Evolutionary conservation across 1,140 invertebrate genomes (phyloP).

Genomic region (Doryteuthis pealeii): DNA sequence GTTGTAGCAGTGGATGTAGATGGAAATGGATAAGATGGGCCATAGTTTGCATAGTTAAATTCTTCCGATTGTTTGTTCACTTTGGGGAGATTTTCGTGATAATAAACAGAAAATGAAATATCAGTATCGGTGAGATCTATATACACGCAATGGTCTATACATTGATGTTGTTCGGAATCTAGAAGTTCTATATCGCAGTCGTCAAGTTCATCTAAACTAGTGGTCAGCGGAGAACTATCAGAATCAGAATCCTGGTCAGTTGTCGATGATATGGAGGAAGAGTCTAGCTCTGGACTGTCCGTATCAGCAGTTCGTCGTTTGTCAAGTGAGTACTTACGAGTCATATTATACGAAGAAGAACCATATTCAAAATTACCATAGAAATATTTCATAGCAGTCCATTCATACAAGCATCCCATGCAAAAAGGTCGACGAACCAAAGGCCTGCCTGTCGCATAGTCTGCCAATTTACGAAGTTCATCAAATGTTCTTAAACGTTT

Average conservation of each 20-base stretch:
- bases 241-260: background rate
- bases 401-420: no score
- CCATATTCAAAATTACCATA: no score
- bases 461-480: background rate
- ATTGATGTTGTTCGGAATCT: constrained; percentile 19
- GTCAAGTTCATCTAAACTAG: background rate
- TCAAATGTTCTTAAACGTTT: no score
- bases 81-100: constrained; percentile 40
- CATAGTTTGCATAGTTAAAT: no score
- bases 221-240: background rate
- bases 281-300: background rate
- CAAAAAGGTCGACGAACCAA: background rate
- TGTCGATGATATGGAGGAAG: background rate
- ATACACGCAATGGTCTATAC: constrained; percentile 44
- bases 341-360: no score
- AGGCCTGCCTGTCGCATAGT: constrained; percentile 20
- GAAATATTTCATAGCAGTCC: no score
- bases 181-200: background rate
- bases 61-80: background rate
- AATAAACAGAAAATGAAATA: constrained; percentile 51
- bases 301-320: background rate
- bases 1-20: constrained; percentile 15
- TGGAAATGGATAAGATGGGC: no score
- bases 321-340: no score
- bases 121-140: constrained; percentile 56